Evolutionary conservation across 1,140 invertebrate genomes (phyloP).

Genomic region (Drusus annulatus): DNA sequence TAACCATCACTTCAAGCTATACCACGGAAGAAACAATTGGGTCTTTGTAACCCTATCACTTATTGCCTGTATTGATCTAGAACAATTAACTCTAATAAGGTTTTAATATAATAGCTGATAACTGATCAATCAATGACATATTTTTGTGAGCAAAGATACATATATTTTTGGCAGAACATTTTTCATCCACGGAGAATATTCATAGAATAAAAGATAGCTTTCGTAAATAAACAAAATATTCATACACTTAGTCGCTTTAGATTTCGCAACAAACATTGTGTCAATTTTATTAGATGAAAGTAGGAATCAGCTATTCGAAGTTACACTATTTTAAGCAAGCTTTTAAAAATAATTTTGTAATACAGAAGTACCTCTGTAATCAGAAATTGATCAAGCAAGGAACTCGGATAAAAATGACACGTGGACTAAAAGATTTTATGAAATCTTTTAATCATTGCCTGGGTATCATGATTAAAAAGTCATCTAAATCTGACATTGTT

Average conservation of each 20-base stretch:
- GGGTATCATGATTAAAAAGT: too few relatives aligned
- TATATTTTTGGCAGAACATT: slow-evolving; percentile 43
- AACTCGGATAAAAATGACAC: too few relatives aligned
- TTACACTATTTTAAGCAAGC: too few relatives aligned
- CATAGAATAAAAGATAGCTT: slow-evolving; percentile 19
- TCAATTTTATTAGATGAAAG: slow-evolving; percentile 21
- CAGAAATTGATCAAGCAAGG: too few relatives aligned
- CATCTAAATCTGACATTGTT: too few relatives aligned
- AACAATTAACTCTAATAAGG: slow-evolving; percentile 10
- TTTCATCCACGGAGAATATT: slow-evolving; percentile 32
- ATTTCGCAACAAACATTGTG: slow-evolving; percentile 22
- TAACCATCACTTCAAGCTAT: too few relatives aligned
- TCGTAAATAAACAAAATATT: slow-evolving; percentile 23
- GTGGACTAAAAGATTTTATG: too few relatives aligned
- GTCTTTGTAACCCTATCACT: slow-evolving; percentile 1
- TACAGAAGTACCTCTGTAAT: too few relatives aligned
- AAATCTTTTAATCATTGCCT: too few relatives aligned
- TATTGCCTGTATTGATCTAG: slow-evolving; percentile 29
- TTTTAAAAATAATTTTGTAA: too few relatives aligned
- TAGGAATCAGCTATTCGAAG: too few relatives aligned
- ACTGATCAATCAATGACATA: slow-evolving; percentile 25
- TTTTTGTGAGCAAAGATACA: slow-evolving; percentile 39
- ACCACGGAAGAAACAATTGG: too few relatives aligned
- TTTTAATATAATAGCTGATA: slow-evolving; percentile 34
- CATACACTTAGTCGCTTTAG: slow-evolving; percentile 24